These are phyloP conservation scores for Drosophila percnosoma DNA, from an alignment of 2,888 invertebrate genomes.

Conservation along the genomic window DNA sequence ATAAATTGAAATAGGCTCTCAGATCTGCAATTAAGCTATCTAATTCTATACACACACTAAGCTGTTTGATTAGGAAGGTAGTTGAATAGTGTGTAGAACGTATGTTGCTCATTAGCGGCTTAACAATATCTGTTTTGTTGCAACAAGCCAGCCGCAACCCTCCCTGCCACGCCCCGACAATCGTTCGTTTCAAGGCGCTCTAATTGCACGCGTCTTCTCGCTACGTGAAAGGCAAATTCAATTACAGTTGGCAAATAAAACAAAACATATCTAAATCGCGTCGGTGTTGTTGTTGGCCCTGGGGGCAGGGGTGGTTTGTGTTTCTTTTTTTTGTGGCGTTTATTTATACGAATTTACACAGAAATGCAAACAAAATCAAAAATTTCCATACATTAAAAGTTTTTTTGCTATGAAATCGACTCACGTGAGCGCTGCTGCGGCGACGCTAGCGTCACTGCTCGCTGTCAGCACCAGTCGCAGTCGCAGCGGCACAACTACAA, in stretches of 20 bases:
- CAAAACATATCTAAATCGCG: slow-evolving; percentile 41
- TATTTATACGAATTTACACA: slow-evolving; percentile 75
- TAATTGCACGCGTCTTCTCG: slow-evolving; percentile 54
- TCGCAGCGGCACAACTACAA: slow-evolving; percentile 41
- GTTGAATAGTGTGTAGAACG: not conserved
- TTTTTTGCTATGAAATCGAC: slow-evolving; percentile 70
- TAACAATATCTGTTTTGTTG: slow-evolving; percentile 16
- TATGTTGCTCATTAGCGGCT: slow-evolving; percentile 43
- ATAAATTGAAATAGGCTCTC: not conserved
- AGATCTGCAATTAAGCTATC: slow-evolving; percentile 4
- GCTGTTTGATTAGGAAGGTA: slow-evolving; percentile 4
- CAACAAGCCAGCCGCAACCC: not conserved
- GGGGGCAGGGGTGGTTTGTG: not conserved
- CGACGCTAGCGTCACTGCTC: slow-evolving; percentile 28
- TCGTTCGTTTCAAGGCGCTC: slow-evolving; percentile 56
- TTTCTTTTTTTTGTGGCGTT: slow-evolving; percentile 41
- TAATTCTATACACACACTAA: slow-evolving; percentile 7
- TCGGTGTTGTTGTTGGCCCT: slow-evolving; percentile 7
- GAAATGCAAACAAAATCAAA: slow-evolving; percentile 48
- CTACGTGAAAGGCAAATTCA: slow-evolving; percentile 60
- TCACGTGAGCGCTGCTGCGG: slow-evolving; percentile 74
- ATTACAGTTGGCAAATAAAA: slow-evolving; percentile 61
- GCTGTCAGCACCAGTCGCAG: slow-evolving; percentile 9
- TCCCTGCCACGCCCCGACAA: not conserved
- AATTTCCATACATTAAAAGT: slow-evolving; percentile 78